Conservation (phyloP, 2,888 invertebrate genomes). For the Steinernema scapterisci region DNA sequence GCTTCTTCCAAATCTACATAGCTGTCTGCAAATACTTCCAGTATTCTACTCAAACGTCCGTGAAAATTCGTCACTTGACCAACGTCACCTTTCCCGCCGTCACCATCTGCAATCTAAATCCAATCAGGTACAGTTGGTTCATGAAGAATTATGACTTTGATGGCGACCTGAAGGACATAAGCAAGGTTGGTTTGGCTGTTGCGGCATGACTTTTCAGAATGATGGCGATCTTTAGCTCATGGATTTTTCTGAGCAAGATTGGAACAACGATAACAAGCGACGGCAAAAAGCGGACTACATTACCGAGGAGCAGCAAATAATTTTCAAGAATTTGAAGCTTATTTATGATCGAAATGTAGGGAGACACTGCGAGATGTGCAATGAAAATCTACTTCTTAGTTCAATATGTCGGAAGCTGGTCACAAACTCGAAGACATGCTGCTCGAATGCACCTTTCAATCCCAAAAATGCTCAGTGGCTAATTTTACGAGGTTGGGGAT, state of each 20-base stretch:
- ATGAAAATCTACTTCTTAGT: background rate
- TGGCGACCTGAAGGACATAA: background rate
- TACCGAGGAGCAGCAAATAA: constrained; percentile 9
- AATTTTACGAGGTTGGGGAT: constrained; percentile 22
- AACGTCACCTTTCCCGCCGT: constrained; percentile 29
- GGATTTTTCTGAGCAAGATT: constrained; percentile 15
- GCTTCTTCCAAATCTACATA: constrained; percentile 1
- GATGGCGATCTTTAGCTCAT: constrained; percentile 6
- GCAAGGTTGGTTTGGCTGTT: background rate
- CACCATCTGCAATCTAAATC: constrained; percentile 29
- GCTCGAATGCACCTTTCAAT: constrained; percentile 31
- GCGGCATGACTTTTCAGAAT: background rate
- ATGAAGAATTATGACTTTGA: background rate
- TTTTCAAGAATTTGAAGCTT: constrained; percentile 15
- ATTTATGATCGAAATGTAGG: background rate
- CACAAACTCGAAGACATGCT: constrained; percentile 23
- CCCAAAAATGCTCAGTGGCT: constrained; percentile 21
- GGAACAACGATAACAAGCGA: background rate
- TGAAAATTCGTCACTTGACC: background rate
- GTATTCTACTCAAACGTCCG: constrained; percentile 13
- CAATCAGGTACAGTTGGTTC: background rate
- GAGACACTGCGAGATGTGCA: background rate
- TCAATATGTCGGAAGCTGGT: constrained; percentile 22
- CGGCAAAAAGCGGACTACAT: background rate
- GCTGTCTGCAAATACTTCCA: constrained; percentile 19